Conservation (phyloP, 2,113 vertebrate genomes). For the Lota lota region DNA sequence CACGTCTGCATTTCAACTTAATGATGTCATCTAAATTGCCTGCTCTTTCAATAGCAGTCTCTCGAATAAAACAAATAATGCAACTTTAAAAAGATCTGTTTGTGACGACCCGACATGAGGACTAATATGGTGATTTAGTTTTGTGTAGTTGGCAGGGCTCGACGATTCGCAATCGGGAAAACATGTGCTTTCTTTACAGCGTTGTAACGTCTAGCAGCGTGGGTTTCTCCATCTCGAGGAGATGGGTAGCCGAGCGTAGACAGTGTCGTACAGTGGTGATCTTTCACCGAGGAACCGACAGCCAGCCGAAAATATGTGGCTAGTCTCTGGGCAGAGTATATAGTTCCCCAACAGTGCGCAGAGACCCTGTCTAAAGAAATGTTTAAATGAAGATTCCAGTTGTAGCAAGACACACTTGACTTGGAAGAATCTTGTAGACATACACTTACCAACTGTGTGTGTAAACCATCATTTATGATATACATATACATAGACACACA, state of each 20-base stretch:
- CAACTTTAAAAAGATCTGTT: slow-evolving; percentile 54
- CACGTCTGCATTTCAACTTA: slow-evolving; percentile 40
- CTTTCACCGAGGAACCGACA: background rate
- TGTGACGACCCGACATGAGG: slow-evolving; percentile 53
- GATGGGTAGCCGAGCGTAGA: background rate
- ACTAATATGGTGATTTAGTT: slow-evolving; percentile 72
- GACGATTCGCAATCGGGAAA: slow-evolving; percentile 64
- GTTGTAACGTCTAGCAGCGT: slow-evolving; percentile 9
- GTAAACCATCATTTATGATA: background rate
- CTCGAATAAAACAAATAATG: slow-evolving; percentile 50
- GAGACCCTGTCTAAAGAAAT: background rate
- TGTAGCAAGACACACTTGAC: slow-evolving; percentile 24
- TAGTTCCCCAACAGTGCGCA: background rate
- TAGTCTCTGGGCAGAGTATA: background rate
- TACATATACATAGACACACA: slow-evolving; percentile 24
- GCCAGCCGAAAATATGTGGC: background rate
- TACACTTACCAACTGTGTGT: background rate
- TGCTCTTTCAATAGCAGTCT: slow-evolving; percentile 51
- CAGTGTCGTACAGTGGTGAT: background rate
- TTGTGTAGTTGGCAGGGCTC: slow-evolving; percentile 66
- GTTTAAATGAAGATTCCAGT: slow-evolving; percentile 28
- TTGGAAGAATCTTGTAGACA: slow-evolving; percentile 11
- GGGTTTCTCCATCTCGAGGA: slow-evolving; percentile 21
- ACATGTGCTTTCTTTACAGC: slow-evolving; percentile 34
- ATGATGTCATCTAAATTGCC: slow-evolving; percentile 65